Percentiles rank a stretch among this genome's conserved stretches.
Evolutionary conservation across 1,140 invertebrate genomes (phyloP).

Genomic region (Muscidifurax raptorellus): DNA sequence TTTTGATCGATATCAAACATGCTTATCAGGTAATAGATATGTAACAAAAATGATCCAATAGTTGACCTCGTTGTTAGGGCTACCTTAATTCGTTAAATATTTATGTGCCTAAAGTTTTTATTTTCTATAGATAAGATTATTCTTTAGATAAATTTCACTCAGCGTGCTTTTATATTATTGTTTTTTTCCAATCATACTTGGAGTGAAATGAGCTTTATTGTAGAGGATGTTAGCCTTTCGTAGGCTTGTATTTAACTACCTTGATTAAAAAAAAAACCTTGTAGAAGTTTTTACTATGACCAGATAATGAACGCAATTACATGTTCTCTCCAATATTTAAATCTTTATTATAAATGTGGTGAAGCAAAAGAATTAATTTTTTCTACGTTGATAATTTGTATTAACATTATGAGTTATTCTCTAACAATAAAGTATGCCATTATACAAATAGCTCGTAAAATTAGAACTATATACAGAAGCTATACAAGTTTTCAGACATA

Average conservation of each 20-base stretch:
- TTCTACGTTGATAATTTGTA: not conserved
- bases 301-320: not conserved
- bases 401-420: slow-evolving; percentile 21
- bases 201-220: not conserved
- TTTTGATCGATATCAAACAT: not conserved
- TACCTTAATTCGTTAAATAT: slow-evolving; percentile 44
- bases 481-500: slow-evolving; percentile 14
- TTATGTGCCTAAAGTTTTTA: not conserved
- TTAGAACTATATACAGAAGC: not conserved
- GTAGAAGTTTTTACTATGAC: not conserved
- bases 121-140: slow-evolving; percentile 1
- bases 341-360: not conserved
- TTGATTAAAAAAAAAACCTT: not conserved
- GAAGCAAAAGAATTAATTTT: not conserved
- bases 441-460: slow-evolving; percentile 35
- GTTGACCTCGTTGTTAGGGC: slow-evolving; percentile 43
- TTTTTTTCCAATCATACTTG: not conserved
- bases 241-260: not conserved
- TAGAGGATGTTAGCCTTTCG: not conserved
- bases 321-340: not conserved
- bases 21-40: not conserved
- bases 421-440: slow-evolving; percentile 40
- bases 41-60: slow-evolving; percentile 4
- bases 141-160: not conserved
- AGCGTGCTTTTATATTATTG: not conserved